These are phyloP conservation scores for Arvicanthis niloticus DNA, from an alignment of 2,113 vertebrate species.

Conservation along the genomic window DNA sequence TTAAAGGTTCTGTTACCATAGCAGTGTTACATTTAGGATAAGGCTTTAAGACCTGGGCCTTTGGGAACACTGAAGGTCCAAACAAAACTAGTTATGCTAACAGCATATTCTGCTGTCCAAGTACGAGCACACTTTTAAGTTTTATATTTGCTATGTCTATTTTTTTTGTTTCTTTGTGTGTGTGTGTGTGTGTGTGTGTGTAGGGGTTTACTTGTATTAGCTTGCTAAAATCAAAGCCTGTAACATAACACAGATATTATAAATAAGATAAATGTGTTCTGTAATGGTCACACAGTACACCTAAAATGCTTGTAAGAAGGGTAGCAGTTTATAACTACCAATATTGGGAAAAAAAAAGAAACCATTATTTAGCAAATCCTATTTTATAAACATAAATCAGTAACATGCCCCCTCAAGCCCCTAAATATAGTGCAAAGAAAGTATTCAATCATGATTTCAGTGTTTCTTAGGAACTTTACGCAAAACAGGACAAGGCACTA, in stretches of 20 bases:
- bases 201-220: not conserved
- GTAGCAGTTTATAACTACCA: not conserved
- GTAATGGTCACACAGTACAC: not conserved
- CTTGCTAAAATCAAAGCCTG: conserved; percentile 1
- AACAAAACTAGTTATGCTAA: not conserved
- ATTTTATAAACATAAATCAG: conserved; percentile 45
- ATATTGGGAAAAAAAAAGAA: not conserved
- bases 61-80: not conserved
- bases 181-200: no score
- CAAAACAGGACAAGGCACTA: not conserved
- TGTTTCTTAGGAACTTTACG: not conserved
- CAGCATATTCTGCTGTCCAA: not conserved
- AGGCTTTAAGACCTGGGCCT: not conserved
- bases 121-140: not conserved
- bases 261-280: not conserved
- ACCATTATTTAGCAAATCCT: not conserved
- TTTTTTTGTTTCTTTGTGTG: not conserved
- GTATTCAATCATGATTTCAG: not conserved
- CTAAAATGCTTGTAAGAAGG: not conserved
- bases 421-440: not conserved
- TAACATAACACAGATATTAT: conserved; percentile 17
- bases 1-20: no score
- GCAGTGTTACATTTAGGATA: not conserved
- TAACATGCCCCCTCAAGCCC: not conserved
- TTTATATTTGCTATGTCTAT: not conserved